A percentile compares a stretch with the other conserved stretches of the same genome.
These are phyloP conservation scores for Danio choprae DNA, from an alignment of 2,797 vertebrate species.

Conservation along the genomic window DNA sequence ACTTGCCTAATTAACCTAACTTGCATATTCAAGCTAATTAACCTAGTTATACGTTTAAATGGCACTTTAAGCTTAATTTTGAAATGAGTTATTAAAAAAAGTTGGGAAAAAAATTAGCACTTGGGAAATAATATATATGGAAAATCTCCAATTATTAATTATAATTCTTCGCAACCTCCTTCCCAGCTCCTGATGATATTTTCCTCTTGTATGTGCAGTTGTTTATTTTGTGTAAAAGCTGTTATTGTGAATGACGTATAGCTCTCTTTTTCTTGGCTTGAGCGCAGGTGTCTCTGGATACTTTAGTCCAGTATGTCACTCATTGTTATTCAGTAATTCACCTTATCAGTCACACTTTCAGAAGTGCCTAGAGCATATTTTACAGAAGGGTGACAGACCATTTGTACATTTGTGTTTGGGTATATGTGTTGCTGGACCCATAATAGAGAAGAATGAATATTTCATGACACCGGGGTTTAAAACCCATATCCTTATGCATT, in stretches of 20 bases:
- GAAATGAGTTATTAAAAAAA: no score
- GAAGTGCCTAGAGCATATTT: slow-evolving; percentile 27
- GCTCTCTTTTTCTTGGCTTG: slow-evolving; percentile 17
- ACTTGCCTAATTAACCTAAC: no score
- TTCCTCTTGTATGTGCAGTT: slow-evolving; percentile 3
- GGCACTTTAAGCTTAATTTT: no score
- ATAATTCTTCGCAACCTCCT: background rate
- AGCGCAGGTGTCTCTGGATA: slow-evolving; percentile 23
- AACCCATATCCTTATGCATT: slow-evolving; percentile 12
- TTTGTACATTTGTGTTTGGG: slow-evolving; percentile 19
- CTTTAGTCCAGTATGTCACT: slow-evolving; percentile 37
- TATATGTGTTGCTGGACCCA: background rate
- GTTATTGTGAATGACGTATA: slow-evolving; percentile 4
- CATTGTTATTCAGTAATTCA: slow-evolving; percentile 51
- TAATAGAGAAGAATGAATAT: slow-evolving; percentile 41
- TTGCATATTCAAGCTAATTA: no score
- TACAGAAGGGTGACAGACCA: slow-evolving; percentile 19
- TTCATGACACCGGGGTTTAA: slow-evolving; percentile 27
- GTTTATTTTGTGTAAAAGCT: slow-evolving; percentile 35
- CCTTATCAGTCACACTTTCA: slow-evolving; percentile 40
- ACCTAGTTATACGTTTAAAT: no score
- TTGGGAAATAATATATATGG: no score
- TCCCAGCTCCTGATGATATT: background rate
- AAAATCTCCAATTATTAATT: slow-evolving; percentile 1
- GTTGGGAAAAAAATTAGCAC: no score